Base-by-base conservation (phyloP, 2,888 invertebrate genomes). In the Leucophenga maculata region DNA sequence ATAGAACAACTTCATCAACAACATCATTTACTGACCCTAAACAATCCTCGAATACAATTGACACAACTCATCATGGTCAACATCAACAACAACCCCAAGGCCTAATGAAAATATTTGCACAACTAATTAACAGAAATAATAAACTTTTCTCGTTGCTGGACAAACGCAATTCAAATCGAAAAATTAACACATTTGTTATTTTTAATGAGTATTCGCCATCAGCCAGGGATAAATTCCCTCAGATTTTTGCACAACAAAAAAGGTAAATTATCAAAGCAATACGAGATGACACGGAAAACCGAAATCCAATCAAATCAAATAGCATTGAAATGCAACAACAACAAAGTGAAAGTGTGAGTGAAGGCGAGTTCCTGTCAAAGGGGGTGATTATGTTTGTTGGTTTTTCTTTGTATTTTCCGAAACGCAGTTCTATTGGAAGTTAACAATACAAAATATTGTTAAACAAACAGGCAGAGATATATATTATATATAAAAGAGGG, bases 21-120 rank as follows among this genome's bases (percentile, higher is more conserved):
- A 26, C 2, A 26, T 26, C 26, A 26, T 26, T 26, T 4, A 4
- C 26, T 26, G 26, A 3, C 3, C 26, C 26, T 26, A 26, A 26
- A 26, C 26, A 26, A 39, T 39, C 9, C 8, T 1, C 11, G 1
- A 9, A 3, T 39, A 11, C 3, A 39, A 39, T 39, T 11, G 39
- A 39, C 8, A 39, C 4, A 39, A 39, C 39, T 39, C 39, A 39
- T 39, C 39, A 6, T 87, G 87, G 88, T 87, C 88, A 87, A 88
- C 88, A 88, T 87, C 85, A 86, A 32, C 16, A 60, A 18, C 39
- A 60, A 39, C 60, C 60, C 55, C 62, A 16, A 60, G 39, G 14
- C 59, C 31, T 31, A 46, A 70, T 71, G 39, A 39, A 77, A 78
- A 77, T 74, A 78, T 77, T 75, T 52, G 67, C 72, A 70, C 69